Percentiles rank a stretch among this genome's conserved stretches.
Conservation (phyloP, 2,888 invertebrate genomes). For the Steinernema carpocapsae region DNA sequence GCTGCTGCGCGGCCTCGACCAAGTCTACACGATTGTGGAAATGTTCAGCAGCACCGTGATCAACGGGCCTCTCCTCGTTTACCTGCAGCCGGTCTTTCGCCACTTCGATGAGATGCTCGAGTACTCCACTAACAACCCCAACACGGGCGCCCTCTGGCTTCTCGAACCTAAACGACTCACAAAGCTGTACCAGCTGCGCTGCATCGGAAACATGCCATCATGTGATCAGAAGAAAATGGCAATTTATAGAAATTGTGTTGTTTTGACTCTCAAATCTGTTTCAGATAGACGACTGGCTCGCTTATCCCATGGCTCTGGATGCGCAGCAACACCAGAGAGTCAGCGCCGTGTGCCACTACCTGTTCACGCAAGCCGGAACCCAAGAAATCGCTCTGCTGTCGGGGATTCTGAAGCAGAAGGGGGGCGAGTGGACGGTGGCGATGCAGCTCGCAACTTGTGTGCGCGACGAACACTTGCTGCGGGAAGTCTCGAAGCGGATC, state of each 20-base stretch:
- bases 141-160: constrained; percentile 65
- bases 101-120: constrained; percentile 59
- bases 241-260: background rate
- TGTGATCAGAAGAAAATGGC: constrained; percentile 57
- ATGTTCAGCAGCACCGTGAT: constrained; percentile 54
- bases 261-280: background rate
- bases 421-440: constrained; percentile 56
- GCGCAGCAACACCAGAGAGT: constrained; percentile 65
- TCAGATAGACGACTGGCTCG: constrained; percentile 57
- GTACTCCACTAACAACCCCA: constrained; percentile 49
- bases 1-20: constrained; percentile 62
- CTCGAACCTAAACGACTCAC: constrained; percentile 59
- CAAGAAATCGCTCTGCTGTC: constrained; percentile 52
- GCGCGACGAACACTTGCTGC: constrained; percentile 56
- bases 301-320: constrained; percentile 55
- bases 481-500: constrained; percentile 55
- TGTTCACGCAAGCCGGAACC: constrained; percentile 53
- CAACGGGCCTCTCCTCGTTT: constrained; percentile 54
- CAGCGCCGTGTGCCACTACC: constrained; percentile 64
- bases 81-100: constrained; percentile 59
- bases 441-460: constrained; percentile 64
- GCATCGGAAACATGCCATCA: constrained; percentile 59
- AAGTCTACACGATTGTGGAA: constrained; percentile 59
- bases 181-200: constrained; percentile 65
- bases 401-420: constrained; percentile 51